Evolutionary conservation across 1,140 invertebrate species (phyloP), one percentile per base, ranked within the genome.

Genomic region (Lucilia cuprina): DNA sequence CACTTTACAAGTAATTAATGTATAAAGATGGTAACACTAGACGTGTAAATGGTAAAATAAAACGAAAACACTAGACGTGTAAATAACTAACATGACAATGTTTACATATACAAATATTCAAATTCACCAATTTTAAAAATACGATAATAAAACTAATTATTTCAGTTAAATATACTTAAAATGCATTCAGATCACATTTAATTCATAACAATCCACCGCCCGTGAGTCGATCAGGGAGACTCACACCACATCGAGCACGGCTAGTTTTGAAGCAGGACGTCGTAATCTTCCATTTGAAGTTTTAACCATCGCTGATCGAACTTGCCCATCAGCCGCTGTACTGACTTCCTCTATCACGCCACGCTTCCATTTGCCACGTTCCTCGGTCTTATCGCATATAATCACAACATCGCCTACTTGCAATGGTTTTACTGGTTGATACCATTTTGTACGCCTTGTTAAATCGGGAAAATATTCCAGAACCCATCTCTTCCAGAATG

Each of bases 381-480:
- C 21, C 17, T n/a, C 50, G 21, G 55, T 78, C 7, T n/a, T 14
- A 12, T 84, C 83, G 35, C 74, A 84, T 14, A 78, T 78, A 17
- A 83, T 7, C 12, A 82, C 49, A 30, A 82, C 19, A 35, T 82
- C 82, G 30, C 82, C 82, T 17, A 60, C 30, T 35, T 75, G 17
- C 30, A 41, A 41, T 10, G 41, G 41, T 35, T 41, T 35, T 17
- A 55, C 47, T 17, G 74, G 74, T 14, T 75, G 25, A 75, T 34
- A 83, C 85, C 85, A 84, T 74, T 86, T 86, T n/a, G 84, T 41
- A 41, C 41, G 41, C 41, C 41, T 41, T 7, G 41, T 82, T 14
- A 86, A 55, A 14, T 50, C 82, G 1, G 85, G 85, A n/a, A 86
- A 21, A 74, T 86, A 86, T 74, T 86, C 85, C 17, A 77, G 47